Base-by-base conservation (phyloP, 2,113 vertebrate genomes). In the Romanogobio albipinnatus region DNA sequence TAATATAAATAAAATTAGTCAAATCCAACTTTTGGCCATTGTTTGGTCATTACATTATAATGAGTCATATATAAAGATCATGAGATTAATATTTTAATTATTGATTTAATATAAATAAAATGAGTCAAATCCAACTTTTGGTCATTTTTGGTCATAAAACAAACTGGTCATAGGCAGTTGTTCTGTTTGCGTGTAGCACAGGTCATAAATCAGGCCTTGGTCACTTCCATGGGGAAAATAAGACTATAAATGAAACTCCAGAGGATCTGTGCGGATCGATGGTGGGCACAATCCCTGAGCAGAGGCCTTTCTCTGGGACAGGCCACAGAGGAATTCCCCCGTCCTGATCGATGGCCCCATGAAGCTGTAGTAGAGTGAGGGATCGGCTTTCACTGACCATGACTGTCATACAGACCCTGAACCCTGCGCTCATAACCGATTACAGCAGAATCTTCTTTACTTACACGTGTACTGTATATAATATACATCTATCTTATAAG, bases 271-370 rank as follows among this genome's bases (percentile, higher is more conserved):
- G 22, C 0, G 9, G 76, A 86, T 88, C 87, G 13, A 88, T 86
- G 82, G 19, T 11, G 61, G 81, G 86, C 74, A 83, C 53, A 17
- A 51, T 43, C 58, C 74, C 47, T 47, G 39, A 77, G 62, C 14
- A 6, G 8, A 71, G 47, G 51, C 33, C 14, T 71, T 76, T 53
- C 86, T 71, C 90, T 83, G 61, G 87, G 85, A 84, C 85, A 84
- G 33, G 61, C 71, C 59, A 29, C 43, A 66, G 68, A 85, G 87
- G 91, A 90, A 86, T 86, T 80, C 87, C 87, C 87, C 83, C 2
- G n/a, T 64, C 24, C 26, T 83, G 84, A 89, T 92, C 90, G 66
- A 91, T 91, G 87, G 33, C 1, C 19, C 6, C 22, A 22, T 66
- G 43, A 75, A 88, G 86, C 85, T 81, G 81, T 66, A 66, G 83